These are phyloP conservation scores for Sebastes alutus DNA, from an alignment of 2,797 vertebrate genomes.

Conservation along the genomic window DNA sequence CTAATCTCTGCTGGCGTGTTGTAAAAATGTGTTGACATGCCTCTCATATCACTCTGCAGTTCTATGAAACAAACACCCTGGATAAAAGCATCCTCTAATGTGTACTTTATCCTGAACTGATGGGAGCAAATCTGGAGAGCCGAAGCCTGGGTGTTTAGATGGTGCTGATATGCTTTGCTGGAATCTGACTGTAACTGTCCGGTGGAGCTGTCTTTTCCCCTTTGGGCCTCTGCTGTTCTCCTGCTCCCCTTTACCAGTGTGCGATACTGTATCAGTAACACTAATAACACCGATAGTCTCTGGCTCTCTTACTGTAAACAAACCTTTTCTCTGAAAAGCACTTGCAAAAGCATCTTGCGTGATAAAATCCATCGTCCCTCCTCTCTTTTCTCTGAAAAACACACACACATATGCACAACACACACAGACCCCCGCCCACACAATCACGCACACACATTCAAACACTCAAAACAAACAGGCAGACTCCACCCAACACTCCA, in stretches of 20 bases:
- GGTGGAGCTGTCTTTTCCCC: conserved; percentile 13
- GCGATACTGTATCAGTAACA: conserved; percentile 44
- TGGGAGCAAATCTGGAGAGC: conserved; percentile 6
- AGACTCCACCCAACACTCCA: conserved; percentile 70
- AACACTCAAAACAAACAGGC: conserved; percentile 72
- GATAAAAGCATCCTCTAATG: neutral
- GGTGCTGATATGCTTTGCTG: conserved; percentile 26
- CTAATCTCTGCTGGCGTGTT: conserved; percentile 26
- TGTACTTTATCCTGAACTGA: conserved; percentile 9
- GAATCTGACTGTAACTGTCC: conserved; percentile 44
- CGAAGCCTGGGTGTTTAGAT: conserved; percentile 5
- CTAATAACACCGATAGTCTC: conserved; percentile 29
- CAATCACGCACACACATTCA: conserved; percentile 54
- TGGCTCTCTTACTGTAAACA: conserved; percentile 42
- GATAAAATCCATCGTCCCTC: neutral
- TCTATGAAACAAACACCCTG: conserved; percentile 2
- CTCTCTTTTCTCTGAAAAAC: conserved; percentile 20
- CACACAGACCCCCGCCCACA: conserved; percentile 48
- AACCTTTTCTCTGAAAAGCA: conserved; percentile 19
- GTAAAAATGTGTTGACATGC: conserved; percentile 21
- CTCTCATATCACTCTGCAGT: neutral
- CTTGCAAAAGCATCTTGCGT: conserved; percentile 13
- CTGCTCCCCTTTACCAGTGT: conserved; percentile 21
- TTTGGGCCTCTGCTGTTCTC: conserved; percentile 44
- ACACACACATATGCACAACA: conserved; percentile 13